Evolutionary conservation across 1,140 invertebrate species (phyloP).

Genomic region (Eufriesea mexicana): DNA sequence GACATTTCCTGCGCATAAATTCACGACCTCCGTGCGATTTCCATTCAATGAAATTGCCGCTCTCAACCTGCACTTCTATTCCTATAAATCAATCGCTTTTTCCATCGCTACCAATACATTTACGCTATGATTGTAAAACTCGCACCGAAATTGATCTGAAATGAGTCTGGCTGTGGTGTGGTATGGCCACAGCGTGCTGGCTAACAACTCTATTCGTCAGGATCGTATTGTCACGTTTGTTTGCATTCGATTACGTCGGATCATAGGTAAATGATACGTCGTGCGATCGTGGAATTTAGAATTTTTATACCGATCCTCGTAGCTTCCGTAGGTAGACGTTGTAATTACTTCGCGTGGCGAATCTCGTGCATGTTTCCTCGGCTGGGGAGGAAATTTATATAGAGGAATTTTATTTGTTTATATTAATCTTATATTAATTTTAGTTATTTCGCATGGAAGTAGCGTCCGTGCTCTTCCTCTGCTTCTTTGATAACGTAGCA

Average conservation of each 20-base stretch:
- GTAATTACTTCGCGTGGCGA: too few species aligned
- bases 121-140: background rate
- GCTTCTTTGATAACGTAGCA: too few species aligned
- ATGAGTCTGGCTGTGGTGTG: background rate
- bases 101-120: background rate
- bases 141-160: background rate
- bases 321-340: too few species aligned
- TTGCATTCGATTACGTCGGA: background rate
- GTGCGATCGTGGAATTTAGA: too few species aligned
- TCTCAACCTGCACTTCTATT: background rate
- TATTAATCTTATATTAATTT: background rate
- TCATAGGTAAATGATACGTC: too few species aligned
- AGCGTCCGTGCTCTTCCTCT: too few species aligned
- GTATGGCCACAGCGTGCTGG: too few species aligned
- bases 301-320: too few species aligned
- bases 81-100: conserved; percentile 20
- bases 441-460: background rate
- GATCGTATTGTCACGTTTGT: background rate
- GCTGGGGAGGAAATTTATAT: too few species aligned
- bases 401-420: background rate
- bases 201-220: background rate
- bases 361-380: too few species aligned
- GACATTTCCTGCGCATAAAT: conserved; percentile 22
- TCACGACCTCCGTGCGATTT: conserved; percentile 1
- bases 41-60: conserved; percentile 30